Evolutionary conservation across 2,797 vertebrate species (phyloP), one percentile per base, ranked within the genome.

Genomic region (Ctenochaetus hawaiiensis): DNA sequence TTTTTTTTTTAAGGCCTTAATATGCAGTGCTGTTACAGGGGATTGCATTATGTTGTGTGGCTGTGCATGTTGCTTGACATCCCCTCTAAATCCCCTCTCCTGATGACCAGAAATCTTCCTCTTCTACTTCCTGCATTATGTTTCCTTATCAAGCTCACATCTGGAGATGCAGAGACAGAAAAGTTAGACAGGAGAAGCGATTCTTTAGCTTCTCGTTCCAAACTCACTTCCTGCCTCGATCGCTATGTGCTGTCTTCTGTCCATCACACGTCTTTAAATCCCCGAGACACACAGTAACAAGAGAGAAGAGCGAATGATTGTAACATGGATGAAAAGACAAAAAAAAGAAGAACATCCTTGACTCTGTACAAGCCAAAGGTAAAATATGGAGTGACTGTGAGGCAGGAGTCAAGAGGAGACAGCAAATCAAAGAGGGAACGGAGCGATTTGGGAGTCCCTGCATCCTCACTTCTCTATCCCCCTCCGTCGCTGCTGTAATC

Each of bases 401-500:
- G 51, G 23, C 45, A 30, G 22, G 18, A 49, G 49, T 48, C 39
- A 8, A 60, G 26, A 48, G 9, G 20, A 58, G 5, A 26, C 6
- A 26, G 66, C 17, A 48, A 41, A 53, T 26, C 0, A 52, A 43
- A 54, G 43, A 51, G 8, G 14, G 6, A 9, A 34, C 16, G 17
- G n/a, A 67, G 49, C 39, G 37, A 30, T 76, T 56, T 13, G 20
- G 43, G 23, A 68, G n/a, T 71, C 60, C 41, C 53, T 2, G 2
- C 37, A 1, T 30, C 30, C 57, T 34, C 13, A 0, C 4, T 53
- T 3, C 9, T 12, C 68, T 66, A 37, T 26, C 9, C 56, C 30
- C 39, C 57, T 77, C 48, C 17, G 11, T 39, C n/a, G 1, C 48
- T 5, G 13, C 68, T 66, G 72, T 81, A 84, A 85, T 76, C 68